phyloP scores from a whole-genome alignment of 2,888 invertebrate species.

The Cyclophora albipunctata region DNA sequence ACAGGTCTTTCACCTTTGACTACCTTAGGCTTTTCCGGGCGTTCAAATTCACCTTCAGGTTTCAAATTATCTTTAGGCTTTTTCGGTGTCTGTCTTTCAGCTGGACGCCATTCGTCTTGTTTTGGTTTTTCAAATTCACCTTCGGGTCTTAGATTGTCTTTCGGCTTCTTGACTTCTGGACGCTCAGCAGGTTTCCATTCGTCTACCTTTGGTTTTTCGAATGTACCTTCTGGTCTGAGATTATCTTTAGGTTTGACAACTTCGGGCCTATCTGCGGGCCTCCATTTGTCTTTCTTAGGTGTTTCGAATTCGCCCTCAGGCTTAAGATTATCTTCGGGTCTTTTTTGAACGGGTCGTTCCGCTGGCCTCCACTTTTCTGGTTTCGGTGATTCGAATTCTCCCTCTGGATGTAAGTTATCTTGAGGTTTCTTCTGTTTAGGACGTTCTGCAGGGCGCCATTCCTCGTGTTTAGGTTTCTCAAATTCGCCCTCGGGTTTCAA shows the following conservation, averaged over 20 bases:
- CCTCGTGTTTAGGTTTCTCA: constrained; percentile 35
- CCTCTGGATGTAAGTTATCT: constrained; percentile 59
- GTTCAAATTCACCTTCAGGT: constrained; percentile 64
- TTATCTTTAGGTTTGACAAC: constrained; percentile 66
- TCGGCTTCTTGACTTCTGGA: constrained; percentile 44
- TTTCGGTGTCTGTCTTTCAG: constrained; percentile 38
- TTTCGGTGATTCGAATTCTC: constrained; percentile 54
- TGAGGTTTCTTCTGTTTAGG: constrained; percentile 6
- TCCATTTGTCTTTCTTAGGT: constrained; percentile 38
- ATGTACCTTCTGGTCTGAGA: constrained; percentile 75
- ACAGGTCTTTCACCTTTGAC: constrained; percentile 48
- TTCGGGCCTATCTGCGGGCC: constrained; percentile 35
- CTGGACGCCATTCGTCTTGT: constrained; percentile 43
- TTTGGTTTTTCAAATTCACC: constrained; percentile 70
- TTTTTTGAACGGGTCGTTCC: constrained; percentile 37
- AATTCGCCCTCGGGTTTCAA: constrained; percentile 72
- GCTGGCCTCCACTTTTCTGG: constrained; percentile 30
- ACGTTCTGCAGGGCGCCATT: constrained; percentile 32
- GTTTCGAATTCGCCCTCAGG: constrained; percentile 76
- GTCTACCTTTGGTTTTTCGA: constrained; percentile 50
- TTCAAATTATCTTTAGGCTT: constrained; percentile 65
- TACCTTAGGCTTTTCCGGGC: constrained; percentile 37
- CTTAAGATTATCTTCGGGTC: constrained; percentile 70
- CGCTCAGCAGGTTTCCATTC: constrained; percentile 36
- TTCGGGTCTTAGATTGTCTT: constrained; percentile 75